Evolutionary conservation across 2,113 vertebrate genomes (phyloP).

Genomic region (Dascyllus trimaculatus): DNA sequence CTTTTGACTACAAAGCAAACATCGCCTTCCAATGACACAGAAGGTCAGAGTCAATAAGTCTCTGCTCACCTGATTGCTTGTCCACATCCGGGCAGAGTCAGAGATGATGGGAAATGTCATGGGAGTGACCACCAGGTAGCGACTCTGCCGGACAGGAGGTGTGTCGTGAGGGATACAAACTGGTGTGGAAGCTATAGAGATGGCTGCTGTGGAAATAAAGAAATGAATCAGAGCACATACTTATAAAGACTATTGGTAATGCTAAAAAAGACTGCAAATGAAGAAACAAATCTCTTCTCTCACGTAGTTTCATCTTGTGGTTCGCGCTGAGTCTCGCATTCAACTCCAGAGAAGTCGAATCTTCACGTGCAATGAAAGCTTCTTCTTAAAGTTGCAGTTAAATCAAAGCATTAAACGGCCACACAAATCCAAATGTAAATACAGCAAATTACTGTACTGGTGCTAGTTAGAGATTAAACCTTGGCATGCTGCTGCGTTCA

Average conservation of each 20-base stretch:
- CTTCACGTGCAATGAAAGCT: conserved; percentile 19
- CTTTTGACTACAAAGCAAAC: neutral
- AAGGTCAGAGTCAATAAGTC: neutral
- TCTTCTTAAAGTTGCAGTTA: conserved; percentile 16
- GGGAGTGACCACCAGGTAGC: conserved; percentile 45
- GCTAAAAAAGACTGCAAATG: neutral
- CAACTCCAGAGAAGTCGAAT: neutral
- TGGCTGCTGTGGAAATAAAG: conserved; percentile 60
- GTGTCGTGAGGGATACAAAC: conserved; percentile 37
- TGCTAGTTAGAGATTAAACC: conserved; percentile 58
- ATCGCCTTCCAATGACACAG: neutral
- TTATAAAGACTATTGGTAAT: neutral
- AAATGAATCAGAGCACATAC: conserved; percentile 15
- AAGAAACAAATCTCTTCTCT: conserved; percentile 34
- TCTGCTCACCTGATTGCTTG: conserved; percentile 69
- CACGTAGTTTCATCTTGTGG: conserved; percentile 76
- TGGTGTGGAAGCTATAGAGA: conserved; percentile 70
- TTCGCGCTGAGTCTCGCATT: conserved; percentile 20
- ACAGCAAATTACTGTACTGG: neutral
- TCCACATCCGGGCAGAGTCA: conserved; percentile 46
- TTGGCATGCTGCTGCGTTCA: conserved; percentile 28
- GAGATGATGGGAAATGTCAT: conserved; percentile 73
- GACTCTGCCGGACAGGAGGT: conserved; percentile 44
- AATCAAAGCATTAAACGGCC: conserved; percentile 8
- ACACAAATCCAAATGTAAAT: neutral